These are phyloP conservation scores for Heloderma charlesbogerti DNA, from an alignment of 2,113 vertebrate species.

Conservation along the genomic window DNA sequence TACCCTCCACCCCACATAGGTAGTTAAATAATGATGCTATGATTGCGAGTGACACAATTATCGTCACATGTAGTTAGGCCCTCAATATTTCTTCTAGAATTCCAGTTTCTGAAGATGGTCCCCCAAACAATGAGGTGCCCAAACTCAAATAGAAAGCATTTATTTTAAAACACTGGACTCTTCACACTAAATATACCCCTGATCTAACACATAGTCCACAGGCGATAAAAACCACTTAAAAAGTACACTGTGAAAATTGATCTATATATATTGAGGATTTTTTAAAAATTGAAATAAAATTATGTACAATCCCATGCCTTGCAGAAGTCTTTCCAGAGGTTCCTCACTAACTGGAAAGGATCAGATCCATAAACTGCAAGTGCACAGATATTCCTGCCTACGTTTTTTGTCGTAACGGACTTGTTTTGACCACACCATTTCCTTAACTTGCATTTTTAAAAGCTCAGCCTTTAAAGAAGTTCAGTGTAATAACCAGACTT, in stretches of 20 bases:
- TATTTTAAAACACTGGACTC: slow-evolving; percentile 3
- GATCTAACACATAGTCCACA: slow-evolving; percentile 3
- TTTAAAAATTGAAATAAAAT: not conserved
- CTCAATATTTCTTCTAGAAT: not conserved
- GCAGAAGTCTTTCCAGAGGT: slow-evolving; percentile 11
- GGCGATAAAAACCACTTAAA: slow-evolving; percentile 30
- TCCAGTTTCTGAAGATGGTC: not conserved
- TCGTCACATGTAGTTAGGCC: not conserved
- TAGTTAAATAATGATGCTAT: not conserved
- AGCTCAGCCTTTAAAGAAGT: not conserved
- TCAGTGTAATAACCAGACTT: slow-evolving; percentile 19
- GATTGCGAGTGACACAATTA: not conserved
- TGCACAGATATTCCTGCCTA: not conserved
- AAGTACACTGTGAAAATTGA: not conserved
- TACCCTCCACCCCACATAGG: not conserved
- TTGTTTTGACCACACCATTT: not conserved
- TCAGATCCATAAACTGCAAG: slow-evolving; percentile 9
- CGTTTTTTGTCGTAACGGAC: not conserved
- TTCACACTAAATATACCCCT: slow-evolving; percentile 24
- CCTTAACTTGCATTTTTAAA: not conserved
- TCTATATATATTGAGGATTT: not conserved
- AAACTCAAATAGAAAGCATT: not conserved
- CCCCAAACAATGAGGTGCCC: slow-evolving; percentile 10
- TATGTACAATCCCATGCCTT: slow-evolving; percentile 6
- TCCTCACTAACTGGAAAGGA: not conserved